These are phyloP conservation scores for Palaemon carinicauda DNA, from an alignment of 1,140 invertebrate genomes.

Conservation along the genomic window DNA sequence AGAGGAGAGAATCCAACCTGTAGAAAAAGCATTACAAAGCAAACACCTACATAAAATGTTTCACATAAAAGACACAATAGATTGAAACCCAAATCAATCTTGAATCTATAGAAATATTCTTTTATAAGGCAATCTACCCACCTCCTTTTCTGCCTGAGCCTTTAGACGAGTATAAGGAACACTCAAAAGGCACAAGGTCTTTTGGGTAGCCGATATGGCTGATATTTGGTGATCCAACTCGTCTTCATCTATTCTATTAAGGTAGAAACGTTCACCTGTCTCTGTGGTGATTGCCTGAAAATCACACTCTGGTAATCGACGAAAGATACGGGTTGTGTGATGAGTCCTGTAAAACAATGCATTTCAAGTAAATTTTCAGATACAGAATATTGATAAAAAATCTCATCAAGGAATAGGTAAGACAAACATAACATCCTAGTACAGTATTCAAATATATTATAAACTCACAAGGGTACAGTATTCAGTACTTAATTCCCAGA, in stretches of 20 bases:
- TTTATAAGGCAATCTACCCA: neutral
- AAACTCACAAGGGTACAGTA: no score
- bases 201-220: neutral
- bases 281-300: conserved; percentile 48
- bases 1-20: no score
- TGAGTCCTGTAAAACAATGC: neutral
- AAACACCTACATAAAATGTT: no score
- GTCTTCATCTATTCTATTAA: conserved; percentile 22
- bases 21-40: no score
- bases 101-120: neutral
- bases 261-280: conserved; percentile 31
- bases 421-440: no score
- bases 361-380: neutral
- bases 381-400: no score
- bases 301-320: neutral
- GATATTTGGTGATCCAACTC: conserved; percentile 14
- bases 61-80: no score
- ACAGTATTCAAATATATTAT: no score
- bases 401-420: no score
- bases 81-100: neutral
- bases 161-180: conserved; percentile 3
- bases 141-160: conserved; percentile 38
- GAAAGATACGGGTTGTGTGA: neutral
- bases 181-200: neutral
- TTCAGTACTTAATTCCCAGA: no score